Conservation (phyloP, 2,888 invertebrate genomes). For the Amphipyra tragopoginis region DNA sequence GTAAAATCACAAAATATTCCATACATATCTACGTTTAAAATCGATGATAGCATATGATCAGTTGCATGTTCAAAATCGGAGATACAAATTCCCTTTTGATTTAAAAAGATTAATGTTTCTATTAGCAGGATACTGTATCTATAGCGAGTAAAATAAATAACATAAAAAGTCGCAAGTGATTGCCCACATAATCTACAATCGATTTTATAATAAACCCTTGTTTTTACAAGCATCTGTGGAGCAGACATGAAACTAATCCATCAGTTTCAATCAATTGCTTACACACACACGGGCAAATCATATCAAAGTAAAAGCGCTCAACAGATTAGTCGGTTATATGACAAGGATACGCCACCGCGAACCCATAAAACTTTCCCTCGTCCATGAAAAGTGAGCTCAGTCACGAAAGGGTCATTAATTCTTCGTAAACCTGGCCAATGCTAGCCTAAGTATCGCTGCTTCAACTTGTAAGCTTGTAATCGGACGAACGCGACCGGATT, state of each 20-base stretch:
- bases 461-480: conserved; percentile 69
- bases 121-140: no score
- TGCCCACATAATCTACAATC: conserved; percentile 48
- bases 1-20: no score
- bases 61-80: no score
- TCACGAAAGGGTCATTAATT: conserved; percentile 85
- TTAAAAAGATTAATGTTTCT: no score
- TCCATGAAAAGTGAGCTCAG: conserved; percentile 81
- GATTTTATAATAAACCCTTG: conserved; percentile 40
- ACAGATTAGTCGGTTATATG: conserved; percentile 70
- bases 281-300: conserved; percentile 53
- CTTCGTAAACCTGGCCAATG: conserved; percentile 65
- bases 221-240: conserved; percentile 42
- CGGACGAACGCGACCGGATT: conserved; percentile 74
- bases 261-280: conserved; percentile 63
- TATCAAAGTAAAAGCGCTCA: conserved; percentile 65
- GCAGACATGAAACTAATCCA: conserved; percentile 60
- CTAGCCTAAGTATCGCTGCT: conserved; percentile 48
- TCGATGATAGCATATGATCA: no score
- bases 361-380: conserved; percentile 83
- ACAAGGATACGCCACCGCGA: conserved; percentile 67
- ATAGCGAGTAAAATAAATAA: no score
- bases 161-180: conserved; percentile 28
- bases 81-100: no score
- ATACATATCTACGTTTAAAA: no score